These are phyloP conservation scores for Kryptolebias ocellatus DNA, from an alignment of 2,797 vertebrate species.

Conservation along the genomic window DNA sequence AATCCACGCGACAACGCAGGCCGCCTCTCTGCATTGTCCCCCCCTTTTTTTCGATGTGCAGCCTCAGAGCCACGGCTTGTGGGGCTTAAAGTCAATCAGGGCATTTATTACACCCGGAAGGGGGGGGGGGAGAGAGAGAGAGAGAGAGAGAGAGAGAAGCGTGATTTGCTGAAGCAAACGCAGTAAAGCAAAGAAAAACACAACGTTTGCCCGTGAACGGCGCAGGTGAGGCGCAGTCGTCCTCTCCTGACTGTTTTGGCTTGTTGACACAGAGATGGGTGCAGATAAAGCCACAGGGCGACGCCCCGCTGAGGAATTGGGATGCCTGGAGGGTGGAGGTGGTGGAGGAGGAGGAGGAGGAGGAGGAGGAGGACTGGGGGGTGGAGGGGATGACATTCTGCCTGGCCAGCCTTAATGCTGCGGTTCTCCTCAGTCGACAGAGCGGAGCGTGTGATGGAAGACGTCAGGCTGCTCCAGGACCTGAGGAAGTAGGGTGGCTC, in stretches of 20 bases:
- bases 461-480: conserved; percentile 68
- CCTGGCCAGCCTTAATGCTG: conserved; percentile 70
- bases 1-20: conserved; percentile 77
- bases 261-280: conserved; percentile 73
- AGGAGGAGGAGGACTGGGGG: conserved; percentile 62
- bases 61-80: conserved; percentile 5
- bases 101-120: not conserved
- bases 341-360: conserved; percentile 60
- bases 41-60: conserved; percentile 38
- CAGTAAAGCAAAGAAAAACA: not conserved
- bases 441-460: conserved; percentile 69
- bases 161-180: conserved; percentile 14
- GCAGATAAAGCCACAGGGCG: conserved; percentile 75
- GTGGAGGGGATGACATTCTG: conserved; percentile 55
- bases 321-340: conserved; percentile 72
- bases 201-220: not conserved
- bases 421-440: conserved; percentile 71
- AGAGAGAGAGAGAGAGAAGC: not conserved
- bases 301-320: conserved; percentile 76
- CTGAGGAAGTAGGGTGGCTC: conserved; percentile 18
- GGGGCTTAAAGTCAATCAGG: conserved; percentile 8
- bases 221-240: conserved; percentile 48
- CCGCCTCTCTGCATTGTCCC: conserved; percentile 49
- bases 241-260: conserved; percentile 24
- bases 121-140: not conserved